Percentiles rank a stretch among this genome's conserved stretches.
Conservation (phyloP, 2,113 vertebrate genomes). For the Falcunculus frontatus region DNA sequence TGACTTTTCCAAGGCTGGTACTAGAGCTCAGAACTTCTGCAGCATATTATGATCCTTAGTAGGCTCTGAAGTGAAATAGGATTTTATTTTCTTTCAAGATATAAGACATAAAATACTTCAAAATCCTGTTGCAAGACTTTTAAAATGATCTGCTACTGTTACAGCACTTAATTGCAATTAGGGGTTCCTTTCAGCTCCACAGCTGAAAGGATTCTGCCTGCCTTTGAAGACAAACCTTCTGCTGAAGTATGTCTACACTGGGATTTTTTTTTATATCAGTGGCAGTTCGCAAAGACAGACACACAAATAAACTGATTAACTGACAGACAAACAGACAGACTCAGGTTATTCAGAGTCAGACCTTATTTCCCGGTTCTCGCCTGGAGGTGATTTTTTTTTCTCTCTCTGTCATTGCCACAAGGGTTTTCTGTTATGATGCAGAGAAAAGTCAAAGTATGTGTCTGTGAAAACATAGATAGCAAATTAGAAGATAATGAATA, state of each 20-base stretch:
- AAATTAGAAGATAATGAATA: background rate
- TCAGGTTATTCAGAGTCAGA: background rate
- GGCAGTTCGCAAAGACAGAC: background rate
- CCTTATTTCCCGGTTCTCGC: background rate
- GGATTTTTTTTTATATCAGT: background rate
- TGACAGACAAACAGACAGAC: background rate
- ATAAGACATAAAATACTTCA: background rate
- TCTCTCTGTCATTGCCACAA: background rate
- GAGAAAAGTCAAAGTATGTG: background rate
- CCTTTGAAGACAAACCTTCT: background rate
- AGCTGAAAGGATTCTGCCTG: background rate
- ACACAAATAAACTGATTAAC: background rate
- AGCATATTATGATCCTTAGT: background rate
- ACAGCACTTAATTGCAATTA: slow-evolving; percentile 13
- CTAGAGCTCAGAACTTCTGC: background rate
- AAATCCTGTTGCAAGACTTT: background rate
- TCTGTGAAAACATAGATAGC: background rate
- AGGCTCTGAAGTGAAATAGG: background rate
- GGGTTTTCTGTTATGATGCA: background rate
- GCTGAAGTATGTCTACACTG: background rate
- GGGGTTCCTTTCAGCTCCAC: background rate
- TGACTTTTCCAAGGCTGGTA: background rate
- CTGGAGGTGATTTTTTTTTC: background rate
- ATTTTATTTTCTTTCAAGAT: background rate
- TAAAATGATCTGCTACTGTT: background rate